These are phyloP conservation scores for Larimichthys polyactis DNA, from an alignment of 2,113 vertebrate genomes.

Conservation along the genomic window DNA sequence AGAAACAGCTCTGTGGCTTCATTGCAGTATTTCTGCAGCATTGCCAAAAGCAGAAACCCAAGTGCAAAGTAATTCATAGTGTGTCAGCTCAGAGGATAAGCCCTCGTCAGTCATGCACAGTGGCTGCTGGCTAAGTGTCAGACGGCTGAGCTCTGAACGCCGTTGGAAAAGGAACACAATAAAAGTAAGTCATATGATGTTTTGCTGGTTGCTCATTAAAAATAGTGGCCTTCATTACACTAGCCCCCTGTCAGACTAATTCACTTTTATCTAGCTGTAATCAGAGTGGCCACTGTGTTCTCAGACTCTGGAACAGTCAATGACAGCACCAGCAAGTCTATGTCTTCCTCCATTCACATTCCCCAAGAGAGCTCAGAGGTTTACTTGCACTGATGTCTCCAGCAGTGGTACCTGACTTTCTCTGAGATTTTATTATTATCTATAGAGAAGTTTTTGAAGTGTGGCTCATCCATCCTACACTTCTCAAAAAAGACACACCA, in stretches of 20 bases:
- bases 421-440: background rate
- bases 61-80: constrained; percentile 33
- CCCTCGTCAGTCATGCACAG: constrained; percentile 37
- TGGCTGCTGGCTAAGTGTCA: constrained; percentile 27
- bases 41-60: constrained; percentile 25
- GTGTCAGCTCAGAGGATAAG: constrained; percentile 40
- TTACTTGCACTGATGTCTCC: background rate
- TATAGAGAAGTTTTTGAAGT: background rate
- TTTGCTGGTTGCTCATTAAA: background rate
- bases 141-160: background rate
- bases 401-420: background rate
- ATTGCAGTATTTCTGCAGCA: background rate
- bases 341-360: constrained; percentile 1
- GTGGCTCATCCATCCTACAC: background rate
- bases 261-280: background rate
- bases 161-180: background rate
- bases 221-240: background rate
- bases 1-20: background rate
- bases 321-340: background rate
- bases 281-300: background rate
- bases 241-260: background rate
- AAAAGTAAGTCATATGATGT: background rate
- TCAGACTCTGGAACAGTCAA: background rate
- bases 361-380: constrained; percentile 34
- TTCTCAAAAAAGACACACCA: background rate